Evolutionary conservation across 2,113 vertebrate genomes (phyloP), one percentile per base, ranked within the genome.

Genomic region (Brachypodius melanocephalos): DNA sequence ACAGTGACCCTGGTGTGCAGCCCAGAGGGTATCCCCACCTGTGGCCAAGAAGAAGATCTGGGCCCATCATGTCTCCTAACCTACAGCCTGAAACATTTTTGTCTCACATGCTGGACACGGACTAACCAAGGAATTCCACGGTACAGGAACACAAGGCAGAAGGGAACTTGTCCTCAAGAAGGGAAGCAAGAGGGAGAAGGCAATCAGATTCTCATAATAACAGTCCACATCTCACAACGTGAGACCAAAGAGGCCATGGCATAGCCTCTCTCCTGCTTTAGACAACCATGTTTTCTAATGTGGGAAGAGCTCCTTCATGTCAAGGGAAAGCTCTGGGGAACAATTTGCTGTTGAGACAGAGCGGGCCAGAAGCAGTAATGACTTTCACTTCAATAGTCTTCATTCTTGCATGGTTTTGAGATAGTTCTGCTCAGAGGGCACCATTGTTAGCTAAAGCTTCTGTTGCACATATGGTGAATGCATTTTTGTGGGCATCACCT

Each of bases 11-110:
- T 28, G 55, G 13, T 58, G 63, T 42, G 9, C 46, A 67, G 25
- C 38, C 34, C n/a, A 31, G 10, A 81, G 26, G 20, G 6, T 66
- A 62, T 49, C 3, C 9, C 10, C 6, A 1, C 8, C 22, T 55
- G 22, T 0, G 0, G 26, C 43, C 42, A 43, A 55, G 34, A 49
- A 46, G 21, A 83, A 32, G 8, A 42, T 24, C 5, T 5, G 29
- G 7, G 74, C 16, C 38, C 48, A 63, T 20, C 43, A 8, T 8
- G 11, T 74, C 34, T 74, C 29, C 32, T 26, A 55, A 8, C 14
- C 38, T 17, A 46, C 17, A 73, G 21, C 17, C 42, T 28, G 17
- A 79, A 26, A 28, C 7, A 11, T 54, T 45, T 32, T 31, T 55
- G 32, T 72, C 52, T 75, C 32, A 28, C 20, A 2, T 32, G 12